Percentiles rank a stretch among this genome's conserved stretches.
These are phyloP conservation scores for Lutjanus campechanus DNA, from an alignment of 2,797 vertebrate species.

Conservation along the genomic window DNA sequence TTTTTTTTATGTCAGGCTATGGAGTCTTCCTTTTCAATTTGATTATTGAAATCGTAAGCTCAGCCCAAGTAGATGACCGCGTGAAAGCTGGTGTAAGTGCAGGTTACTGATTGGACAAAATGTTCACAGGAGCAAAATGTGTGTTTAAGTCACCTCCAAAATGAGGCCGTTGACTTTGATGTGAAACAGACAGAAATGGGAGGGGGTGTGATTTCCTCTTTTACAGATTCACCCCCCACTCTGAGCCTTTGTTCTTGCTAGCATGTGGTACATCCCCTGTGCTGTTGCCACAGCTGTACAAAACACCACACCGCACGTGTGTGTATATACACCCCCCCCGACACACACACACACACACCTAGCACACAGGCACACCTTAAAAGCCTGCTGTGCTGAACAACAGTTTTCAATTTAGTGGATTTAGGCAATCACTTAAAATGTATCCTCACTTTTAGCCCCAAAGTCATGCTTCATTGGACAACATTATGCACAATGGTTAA, in stretches of 20 bases:
- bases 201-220: constrained; percentile 76
- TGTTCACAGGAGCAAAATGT: constrained; percentile 33
- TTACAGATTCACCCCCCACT: constrained; percentile 61
- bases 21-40: not conserved
- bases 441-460: not conserved
- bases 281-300: constrained; percentile 78
- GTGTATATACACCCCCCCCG: not conserved
- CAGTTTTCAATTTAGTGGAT: constrained; percentile 20
- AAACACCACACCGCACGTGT: constrained; percentile 32
- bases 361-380: constrained; percentile 5
- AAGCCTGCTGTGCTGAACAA: not conserved
- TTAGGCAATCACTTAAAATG: constrained; percentile 10
- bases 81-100: not conserved
- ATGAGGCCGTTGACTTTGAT: constrained; percentile 75
- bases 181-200: constrained; percentile 68
- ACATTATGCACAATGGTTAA: constrained; percentile 1
- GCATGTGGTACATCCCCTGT: constrained; percentile 70
- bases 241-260: constrained; percentile 75
- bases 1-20: too few species aligned
- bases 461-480: not conserved
- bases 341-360: constrained; percentile 23
- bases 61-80: not conserved
- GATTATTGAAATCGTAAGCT: not conserved
- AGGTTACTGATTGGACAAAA: not conserved
- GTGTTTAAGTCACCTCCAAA: constrained; percentile 64